These are phyloP conservation scores for Drosophila kanekoi DNA, from an alignment of 2,888 invertebrate genomes.

Conservation along the genomic window DNA sequence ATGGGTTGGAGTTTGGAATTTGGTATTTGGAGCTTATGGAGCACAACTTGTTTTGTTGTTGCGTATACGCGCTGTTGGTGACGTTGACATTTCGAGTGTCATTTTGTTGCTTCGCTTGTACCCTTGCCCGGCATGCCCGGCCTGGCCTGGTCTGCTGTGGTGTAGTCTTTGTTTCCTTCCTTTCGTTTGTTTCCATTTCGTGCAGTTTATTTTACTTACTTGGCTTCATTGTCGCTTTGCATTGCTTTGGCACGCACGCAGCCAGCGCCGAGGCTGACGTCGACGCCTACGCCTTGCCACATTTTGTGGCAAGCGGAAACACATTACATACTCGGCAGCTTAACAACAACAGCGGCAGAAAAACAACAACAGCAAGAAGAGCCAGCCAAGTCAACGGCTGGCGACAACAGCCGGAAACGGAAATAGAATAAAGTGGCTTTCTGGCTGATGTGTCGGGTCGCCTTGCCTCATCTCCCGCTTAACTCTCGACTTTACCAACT, in stretches of 20 bases:
- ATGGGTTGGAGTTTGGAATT: slow-evolving; percentile 23
- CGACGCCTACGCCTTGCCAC: slow-evolving; percentile 50
- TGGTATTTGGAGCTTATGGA: neutral
- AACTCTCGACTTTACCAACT: slow-evolving; percentile 33
- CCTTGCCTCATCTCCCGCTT: slow-evolving; percentile 6
- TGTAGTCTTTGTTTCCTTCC: slow-evolving; percentile 28
- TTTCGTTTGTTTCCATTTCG: slow-evolving; percentile 47
- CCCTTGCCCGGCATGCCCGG: neutral
- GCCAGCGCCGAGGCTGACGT: slow-evolving; percentile 15
- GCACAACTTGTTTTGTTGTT: slow-evolving; percentile 19
- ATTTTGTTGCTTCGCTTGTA: slow-evolving; percentile 40
- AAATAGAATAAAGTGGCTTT: slow-evolving; percentile 79
- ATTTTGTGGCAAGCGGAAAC: slow-evolving; percentile 76
- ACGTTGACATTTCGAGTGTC: slow-evolving; percentile 77
- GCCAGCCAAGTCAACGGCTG: slow-evolving; percentile 41
- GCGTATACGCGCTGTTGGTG: slow-evolving; percentile 51
- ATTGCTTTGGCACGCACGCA: slow-evolving; percentile 65
- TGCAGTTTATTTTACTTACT: slow-evolving; percentile 54
- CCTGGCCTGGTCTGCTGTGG: neutral
- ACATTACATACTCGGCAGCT: slow-evolving; percentile 77
- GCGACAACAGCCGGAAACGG: slow-evolving; percentile 77
- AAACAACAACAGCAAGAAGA: slow-evolving; percentile 14
- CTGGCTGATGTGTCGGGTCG: slow-evolving; percentile 63
- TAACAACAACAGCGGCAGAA: slow-evolving; percentile 53
- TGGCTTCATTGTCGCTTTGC: slow-evolving; percentile 58